Base-by-base conservation (phyloP, 1,140 invertebrate genomes). In the Orius insidiosus region DNA sequence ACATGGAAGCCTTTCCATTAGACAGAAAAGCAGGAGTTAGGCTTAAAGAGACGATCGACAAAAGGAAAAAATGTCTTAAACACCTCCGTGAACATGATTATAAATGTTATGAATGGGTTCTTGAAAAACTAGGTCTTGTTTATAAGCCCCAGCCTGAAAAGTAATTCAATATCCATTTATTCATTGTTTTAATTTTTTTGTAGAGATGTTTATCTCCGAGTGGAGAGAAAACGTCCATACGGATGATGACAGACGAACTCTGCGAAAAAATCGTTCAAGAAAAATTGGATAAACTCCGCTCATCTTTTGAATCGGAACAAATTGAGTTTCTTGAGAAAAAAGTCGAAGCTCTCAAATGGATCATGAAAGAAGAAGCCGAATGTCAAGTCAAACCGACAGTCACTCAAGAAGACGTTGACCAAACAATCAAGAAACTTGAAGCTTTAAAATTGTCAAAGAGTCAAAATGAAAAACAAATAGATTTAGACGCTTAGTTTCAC, bases 31-130 rank as follows among this genome's bases (percentile, higher is more conserved):
- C 62, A 2, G 78, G 73, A 62, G 61, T 65, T 5, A 53, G 53
- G 24, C 64, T 80, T 15, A 76, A 81, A 56, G 76, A 83, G 59
- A 56, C 75, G 2, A 87, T 89, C 42, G 78, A 81, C 15, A 76
- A 72, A 57, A 68, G 86, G 39, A 80, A 77, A 54, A 83, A 80
- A 56, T 62, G 68, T 24, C 58, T 92, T 3, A 80, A 72, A 53
- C 62, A 64, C 45, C 59, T 90, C 14, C 63, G 84, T 24, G 63
- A 64, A 32, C 70, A 69, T 63, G 86, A 92, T 59, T 87, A 88
- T 59, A 78, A 77, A 53, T 72, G 76, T 38, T 92, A 84, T 60
- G 81, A 88, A 60, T 90, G 83, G 81, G 53, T 90, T n/a, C 56
- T 89, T 6, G 80, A 87, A 54, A 72, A 76, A 57, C 60, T 93